A percentile compares a stretch with the other conserved stretches of the same genome.
phyloP scores from a whole-genome alignment of 2,113 vertebrate species.

The Procavia capensis region DNA sequence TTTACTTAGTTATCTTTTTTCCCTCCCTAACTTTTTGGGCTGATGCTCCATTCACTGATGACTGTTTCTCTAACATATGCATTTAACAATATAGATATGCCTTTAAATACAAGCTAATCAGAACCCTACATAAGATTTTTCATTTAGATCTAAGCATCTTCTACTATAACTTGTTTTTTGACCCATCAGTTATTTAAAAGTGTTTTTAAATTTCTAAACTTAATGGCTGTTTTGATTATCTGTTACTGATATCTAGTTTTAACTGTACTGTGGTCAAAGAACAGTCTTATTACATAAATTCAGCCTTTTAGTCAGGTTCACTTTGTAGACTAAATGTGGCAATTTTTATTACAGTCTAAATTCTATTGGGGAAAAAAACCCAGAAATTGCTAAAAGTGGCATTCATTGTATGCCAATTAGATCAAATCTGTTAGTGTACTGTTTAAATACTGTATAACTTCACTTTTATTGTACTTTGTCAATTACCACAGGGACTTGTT shows the following conservation, averaged over 20 bases:
- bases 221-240: not conserved
- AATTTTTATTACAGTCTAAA: conserved; percentile 40
- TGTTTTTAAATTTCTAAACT: not conserved
- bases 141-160: not conserved
- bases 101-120: not conserved
- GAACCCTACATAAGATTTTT: not conserved
- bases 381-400: not conserved
- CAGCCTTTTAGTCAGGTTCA: not conserved
- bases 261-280: not conserved
- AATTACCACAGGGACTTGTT: not conserved
- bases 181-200: not conserved
- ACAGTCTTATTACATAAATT: not conserved
- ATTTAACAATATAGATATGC: not conserved
- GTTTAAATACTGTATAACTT: not conserved
- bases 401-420: not conserved
- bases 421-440: not conserved
- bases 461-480: not conserved
- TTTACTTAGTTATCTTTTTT: conserved; percentile 29
- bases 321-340: not conserved
- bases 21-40: not conserved
- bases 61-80: not conserved
- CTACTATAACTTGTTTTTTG: not conserved
- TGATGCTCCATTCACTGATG: not conserved
- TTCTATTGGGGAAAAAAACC: conserved; percentile 32
- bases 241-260: not conserved